Conservation (phyloP, 1,140 invertebrate species). For the Himalopsyche phryganea region DNA sequence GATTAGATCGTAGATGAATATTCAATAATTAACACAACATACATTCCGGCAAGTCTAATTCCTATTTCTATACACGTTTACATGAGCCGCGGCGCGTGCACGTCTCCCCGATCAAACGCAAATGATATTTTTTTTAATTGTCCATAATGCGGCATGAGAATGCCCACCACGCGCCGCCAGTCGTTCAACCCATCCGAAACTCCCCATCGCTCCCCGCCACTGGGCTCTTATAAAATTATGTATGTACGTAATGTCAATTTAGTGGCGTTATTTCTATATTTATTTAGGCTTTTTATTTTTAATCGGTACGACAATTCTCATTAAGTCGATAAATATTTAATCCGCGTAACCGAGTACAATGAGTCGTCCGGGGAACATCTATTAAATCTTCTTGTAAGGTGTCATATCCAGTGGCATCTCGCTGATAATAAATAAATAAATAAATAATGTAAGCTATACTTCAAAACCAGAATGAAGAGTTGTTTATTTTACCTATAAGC, state of each 20-base stretch:
- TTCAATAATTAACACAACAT: too few relatives aligned
- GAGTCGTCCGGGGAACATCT: conserved; percentile 31
- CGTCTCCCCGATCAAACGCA: conserved; percentile 27
- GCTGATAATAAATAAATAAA: background rate
- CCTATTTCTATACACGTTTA: too few relatives aligned
- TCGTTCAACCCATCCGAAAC: conserved; percentile 27
- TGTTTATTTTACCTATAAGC: too few relatives aligned
- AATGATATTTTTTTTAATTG: conserved; percentile 34
- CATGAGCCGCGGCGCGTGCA: background rate
- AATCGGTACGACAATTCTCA: conserved; percentile 33
- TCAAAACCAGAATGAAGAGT: too few relatives aligned
- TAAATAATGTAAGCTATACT: too few relatives aligned
- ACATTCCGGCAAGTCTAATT: too few relatives aligned
- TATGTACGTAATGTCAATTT: conserved; percentile 11
- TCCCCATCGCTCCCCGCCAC: too few relatives aligned
- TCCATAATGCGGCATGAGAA: conserved; percentile 28
- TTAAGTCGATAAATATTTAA: conserved; percentile 34
- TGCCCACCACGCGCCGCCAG: conserved; percentile 30
- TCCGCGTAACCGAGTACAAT: conserved; percentile 29
- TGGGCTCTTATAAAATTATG: too few relatives aligned
- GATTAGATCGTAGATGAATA: too few relatives aligned
- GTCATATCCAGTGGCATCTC: conserved; percentile 9
- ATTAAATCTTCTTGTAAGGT: conserved; percentile 31
- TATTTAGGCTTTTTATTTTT: conserved; percentile 22
- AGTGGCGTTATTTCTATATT: conserved; percentile 1